These are phyloP conservation scores for Apteryx owenii DNA, from an alignment of 2,113 vertebrate genomes.

Conservation along the genomic window DNA sequence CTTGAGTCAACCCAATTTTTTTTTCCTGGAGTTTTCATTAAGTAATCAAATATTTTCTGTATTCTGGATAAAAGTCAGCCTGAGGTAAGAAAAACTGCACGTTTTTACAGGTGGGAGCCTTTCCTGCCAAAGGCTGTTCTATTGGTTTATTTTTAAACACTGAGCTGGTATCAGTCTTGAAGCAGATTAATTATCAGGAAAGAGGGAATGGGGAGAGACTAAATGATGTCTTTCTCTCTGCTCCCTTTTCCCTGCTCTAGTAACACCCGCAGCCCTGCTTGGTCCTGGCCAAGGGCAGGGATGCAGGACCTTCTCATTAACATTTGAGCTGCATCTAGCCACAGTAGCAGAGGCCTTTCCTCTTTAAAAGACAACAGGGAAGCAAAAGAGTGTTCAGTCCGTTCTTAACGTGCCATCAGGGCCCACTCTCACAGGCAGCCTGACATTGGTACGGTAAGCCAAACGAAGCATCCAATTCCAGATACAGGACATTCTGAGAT, in stretches of 20 bases:
- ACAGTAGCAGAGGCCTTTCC: neutral
- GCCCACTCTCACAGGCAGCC: too few species aligned
- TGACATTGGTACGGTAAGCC: neutral
- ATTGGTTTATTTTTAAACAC: neutral
- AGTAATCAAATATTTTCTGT: neutral
- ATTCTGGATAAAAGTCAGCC: neutral
- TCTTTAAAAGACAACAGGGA: neutral
- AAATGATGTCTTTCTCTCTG: neutral
- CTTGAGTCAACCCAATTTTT: neutral
- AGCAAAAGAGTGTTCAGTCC: neutral
- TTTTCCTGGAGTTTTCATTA: neutral
- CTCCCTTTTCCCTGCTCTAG: neutral
- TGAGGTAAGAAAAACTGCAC: neutral
- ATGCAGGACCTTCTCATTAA: neutral
- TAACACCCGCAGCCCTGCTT: neutral
- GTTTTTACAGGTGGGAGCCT: neutral
- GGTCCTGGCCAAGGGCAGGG: neutral
- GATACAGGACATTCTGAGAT: neutral
- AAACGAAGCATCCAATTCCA: neutral
- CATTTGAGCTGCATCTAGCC: neutral
- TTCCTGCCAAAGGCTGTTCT: neutral
- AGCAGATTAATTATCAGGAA: neutral
- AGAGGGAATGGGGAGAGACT: neutral
- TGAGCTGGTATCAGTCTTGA: neutral
- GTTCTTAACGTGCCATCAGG: neutral